Base-by-base conservation (phyloP, 1,140 invertebrate genomes). In the Lerema accius region DNA sequence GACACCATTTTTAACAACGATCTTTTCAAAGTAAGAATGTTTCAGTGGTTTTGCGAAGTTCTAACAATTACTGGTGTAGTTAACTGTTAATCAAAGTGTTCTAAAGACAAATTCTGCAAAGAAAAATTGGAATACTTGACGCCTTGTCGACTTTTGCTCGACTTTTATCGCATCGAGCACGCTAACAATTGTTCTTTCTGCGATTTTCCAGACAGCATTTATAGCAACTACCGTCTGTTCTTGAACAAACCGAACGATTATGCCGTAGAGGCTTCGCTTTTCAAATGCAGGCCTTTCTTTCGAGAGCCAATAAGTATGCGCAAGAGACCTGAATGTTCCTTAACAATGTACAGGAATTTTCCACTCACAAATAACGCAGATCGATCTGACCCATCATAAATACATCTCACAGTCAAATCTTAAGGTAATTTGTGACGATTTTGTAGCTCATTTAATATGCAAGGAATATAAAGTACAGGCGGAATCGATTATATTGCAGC, bases 361-460 rank as follows among this genome's bases (percentile, higher is more conserved):
- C 76, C 79, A 72, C 59, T 60, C 28, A 48, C 56, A 59, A 59
- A 59, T 59, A 59, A 59, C 43, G 11, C 56, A 48, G 16, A 59
- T 46, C 37, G 13, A 46, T 45, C 16, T 58, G 19, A 15, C 55
- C 48, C 28, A 65, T 84, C 86, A 88, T 88, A 90, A 85, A 89
- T 87, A 86, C 73, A 90, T 90, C 81, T 90, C 69, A 90, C 86
- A 90, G 78, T 90, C 84, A 89, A 90, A 90, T 89, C 78, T 85
- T 82, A 89, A 82, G 86, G 85, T 89, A 84, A 89, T 90, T 90
- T 90, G 82, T 90, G 84, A 86, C 74, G 84, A 88, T 86, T 90
- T 90, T 81, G 88, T 89, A 75, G 65, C 84, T 89, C 86, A 90
- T 90, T 89, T 86, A 90, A 86, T 89, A 89, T 90, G 86, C 86